Base-by-base conservation (phyloP, 2,888 invertebrate species). In the Aproaerema taeniolella region DNA sequence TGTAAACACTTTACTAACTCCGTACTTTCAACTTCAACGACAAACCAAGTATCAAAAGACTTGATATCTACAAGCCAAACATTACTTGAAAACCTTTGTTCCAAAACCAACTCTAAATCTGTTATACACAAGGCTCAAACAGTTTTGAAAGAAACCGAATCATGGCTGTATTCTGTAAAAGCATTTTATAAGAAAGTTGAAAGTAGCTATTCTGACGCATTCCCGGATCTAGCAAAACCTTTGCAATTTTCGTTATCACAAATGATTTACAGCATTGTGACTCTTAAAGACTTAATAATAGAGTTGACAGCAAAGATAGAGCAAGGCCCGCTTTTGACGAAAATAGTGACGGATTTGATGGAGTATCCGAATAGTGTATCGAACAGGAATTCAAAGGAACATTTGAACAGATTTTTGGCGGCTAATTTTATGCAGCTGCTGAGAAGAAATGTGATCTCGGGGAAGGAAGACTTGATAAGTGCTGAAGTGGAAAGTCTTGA, bases 161-260 rank as follows among this genome's bases (percentile, higher is more conserved):
- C 80, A 0, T 89, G 89, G 88, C 64, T 88, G 16, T 71, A 80
- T 45, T 90, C 91, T 0, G 68, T 88, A 5, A 77, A 86, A 39
- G 83, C 80, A 24, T 91, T 91, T 58, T 80, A 87, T 29, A 82
- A 81, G 34, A 88, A 88, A 56, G 62, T 92, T 15, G 83, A 90
- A 14, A 69, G 58, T 2, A 71, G 69, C 0, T 93, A 90, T 61
- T 77, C 88, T 0, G 80, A 89, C 2, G 89, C 90, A n/a, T 96
- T 95, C 62, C 92, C 93, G 0, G 97, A 97, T 66, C 81, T 97
- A 37, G 88, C 92, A 0, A 88, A 90, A 43, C 95, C 95, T 0
- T 74, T 96, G 11, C 81, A 92, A 34, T 85, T 89, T 39, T 91
- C 92, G 0, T 65, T 94, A 5, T 87, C 90, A 0, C 91, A 93